These are phyloP conservation scores for Frankliniella intonsa DNA, from an alignment of 2,888 invertebrate species.

Conservation along the genomic window DNA sequence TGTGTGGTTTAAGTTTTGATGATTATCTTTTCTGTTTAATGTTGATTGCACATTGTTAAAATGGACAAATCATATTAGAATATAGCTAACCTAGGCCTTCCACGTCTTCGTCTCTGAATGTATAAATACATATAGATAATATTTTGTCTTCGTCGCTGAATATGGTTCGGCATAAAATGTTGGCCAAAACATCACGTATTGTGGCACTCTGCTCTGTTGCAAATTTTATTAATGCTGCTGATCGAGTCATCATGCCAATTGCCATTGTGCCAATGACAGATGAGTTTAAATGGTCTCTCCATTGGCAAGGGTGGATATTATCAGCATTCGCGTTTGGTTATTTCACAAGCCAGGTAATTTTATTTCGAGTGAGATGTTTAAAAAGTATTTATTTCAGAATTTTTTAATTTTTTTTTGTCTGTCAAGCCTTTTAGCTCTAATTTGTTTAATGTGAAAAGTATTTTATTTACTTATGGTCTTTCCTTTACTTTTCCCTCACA, in stretches of 20 bases:
- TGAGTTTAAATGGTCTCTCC: conserved; percentile 63
- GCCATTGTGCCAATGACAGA: conserved; percentile 70
- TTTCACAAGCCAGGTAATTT: conserved; percentile 64
- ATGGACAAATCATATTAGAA: not conserved
- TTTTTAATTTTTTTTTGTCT: not conserved
- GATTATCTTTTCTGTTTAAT: too few relatives aligned
- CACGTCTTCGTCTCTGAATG: not conserved
- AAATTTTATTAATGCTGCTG: conserved; percentile 73
- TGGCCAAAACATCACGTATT: conserved; percentile 54
- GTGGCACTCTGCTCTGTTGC: conserved; percentile 66
- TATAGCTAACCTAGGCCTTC: not conserved
- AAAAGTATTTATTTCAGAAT: not conserved
- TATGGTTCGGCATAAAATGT: conserved; percentile 43
- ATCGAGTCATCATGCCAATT: conserved; percentile 72
- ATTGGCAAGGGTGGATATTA: conserved; percentile 68
- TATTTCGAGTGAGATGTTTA: not conserved
- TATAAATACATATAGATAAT: not conserved
- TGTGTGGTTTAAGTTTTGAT: too few relatives aligned
- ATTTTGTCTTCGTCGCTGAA: not conserved
- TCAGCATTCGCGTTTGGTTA: conserved; percentile 73
- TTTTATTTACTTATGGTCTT: conserved; percentile 28
- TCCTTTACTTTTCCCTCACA: conserved; percentile 40
- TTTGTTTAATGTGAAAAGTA: conserved; percentile 3
- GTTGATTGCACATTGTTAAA: too few relatives aligned
- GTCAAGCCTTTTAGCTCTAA: not conserved